Percentiles rank a stretch among this genome's conserved stretches.
phyloP scores from a whole-genome alignment of 2,113 vertebrate species.

The Hypomesus transpacificus region DNA sequence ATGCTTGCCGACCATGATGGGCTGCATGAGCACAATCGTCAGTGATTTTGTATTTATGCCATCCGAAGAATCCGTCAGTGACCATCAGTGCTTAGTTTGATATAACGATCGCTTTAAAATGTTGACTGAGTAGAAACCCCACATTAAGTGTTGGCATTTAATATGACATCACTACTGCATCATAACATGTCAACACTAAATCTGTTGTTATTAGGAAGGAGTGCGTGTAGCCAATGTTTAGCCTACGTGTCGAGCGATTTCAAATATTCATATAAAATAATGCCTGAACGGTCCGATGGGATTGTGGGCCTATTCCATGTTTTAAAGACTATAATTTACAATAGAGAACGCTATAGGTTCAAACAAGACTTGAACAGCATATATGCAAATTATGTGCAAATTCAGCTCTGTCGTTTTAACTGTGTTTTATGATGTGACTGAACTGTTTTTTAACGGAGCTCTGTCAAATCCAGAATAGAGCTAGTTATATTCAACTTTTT shows the following conservation, averaged over 20 bases:
- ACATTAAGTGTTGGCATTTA: constrained; percentile 36
- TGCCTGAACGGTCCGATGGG: no score
- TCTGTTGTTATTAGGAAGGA: constrained; percentile 10
- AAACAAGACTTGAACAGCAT: no score
- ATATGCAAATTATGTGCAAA: no score
- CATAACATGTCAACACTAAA: constrained; percentile 49
- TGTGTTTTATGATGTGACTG: background rate
- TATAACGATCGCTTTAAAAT: no score
- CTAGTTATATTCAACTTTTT: background rate
- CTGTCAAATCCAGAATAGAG: background rate
- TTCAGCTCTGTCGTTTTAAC: background rate
- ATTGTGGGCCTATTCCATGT: no score
- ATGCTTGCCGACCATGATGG: background rate
- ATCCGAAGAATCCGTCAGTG: no score
- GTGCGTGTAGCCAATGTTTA: background rate
- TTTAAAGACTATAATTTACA: no score
- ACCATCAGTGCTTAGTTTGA: no score
- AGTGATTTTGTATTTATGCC: no score
- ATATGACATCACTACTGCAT: constrained; percentile 59
- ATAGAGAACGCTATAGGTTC: no score
- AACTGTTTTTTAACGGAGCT: background rate
- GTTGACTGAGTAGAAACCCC: background rate
- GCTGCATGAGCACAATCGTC: background rate
- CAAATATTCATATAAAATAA: background rate
- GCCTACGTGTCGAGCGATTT: background rate